Conservation (phyloP, 2,888 invertebrate genomes). For the Subacronicta megacephala region DNA sequence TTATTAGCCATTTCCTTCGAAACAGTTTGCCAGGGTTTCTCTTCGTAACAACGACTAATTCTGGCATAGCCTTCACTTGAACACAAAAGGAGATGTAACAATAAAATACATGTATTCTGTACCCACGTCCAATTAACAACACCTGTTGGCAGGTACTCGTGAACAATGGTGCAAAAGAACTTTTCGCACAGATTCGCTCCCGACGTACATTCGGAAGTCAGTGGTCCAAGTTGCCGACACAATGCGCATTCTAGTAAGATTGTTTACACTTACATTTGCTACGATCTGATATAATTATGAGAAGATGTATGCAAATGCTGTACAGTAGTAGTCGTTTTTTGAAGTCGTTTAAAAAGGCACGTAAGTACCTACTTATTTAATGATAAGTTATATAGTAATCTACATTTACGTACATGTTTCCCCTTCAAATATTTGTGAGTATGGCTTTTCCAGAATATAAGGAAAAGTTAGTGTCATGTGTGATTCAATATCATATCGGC, state of each 20-base stretch:
- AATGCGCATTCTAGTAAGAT: constrained; percentile 73
- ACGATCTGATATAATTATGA: constrained; percentile 50
- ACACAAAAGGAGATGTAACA: constrained; percentile 53
- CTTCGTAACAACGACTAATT: constrained; percentile 29
- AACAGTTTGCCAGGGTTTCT: constrained; percentile 27
- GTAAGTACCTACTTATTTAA: too few species aligned
- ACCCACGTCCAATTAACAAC: constrained; percentile 54
- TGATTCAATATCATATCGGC: constrained; percentile 8
- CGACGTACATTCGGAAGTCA: constrained; percentile 70
- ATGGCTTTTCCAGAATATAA: constrained; percentile 21
- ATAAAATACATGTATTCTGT: constrained; percentile 41
- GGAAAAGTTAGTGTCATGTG: constrained; percentile 26
- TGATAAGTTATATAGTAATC: too few species aligned
- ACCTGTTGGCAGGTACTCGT: constrained; percentile 40
- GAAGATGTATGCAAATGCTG: constrained; percentile 34
- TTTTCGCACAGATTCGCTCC: constrained; percentile 55
- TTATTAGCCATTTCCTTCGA: constrained; percentile 26
- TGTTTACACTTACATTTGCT: constrained; percentile 53
- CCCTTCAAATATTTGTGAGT: constrained; percentile 13
- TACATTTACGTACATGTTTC: too few species aligned
- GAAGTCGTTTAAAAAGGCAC: too few species aligned
- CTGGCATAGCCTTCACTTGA: constrained; percentile 43
- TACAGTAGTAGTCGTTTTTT: too few species aligned
- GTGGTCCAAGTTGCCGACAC: constrained; percentile 60
- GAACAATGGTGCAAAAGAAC: constrained; percentile 57